Conservation (phyloP, 2,888 invertebrate genomes). For the Erebia epiphron region DNA sequence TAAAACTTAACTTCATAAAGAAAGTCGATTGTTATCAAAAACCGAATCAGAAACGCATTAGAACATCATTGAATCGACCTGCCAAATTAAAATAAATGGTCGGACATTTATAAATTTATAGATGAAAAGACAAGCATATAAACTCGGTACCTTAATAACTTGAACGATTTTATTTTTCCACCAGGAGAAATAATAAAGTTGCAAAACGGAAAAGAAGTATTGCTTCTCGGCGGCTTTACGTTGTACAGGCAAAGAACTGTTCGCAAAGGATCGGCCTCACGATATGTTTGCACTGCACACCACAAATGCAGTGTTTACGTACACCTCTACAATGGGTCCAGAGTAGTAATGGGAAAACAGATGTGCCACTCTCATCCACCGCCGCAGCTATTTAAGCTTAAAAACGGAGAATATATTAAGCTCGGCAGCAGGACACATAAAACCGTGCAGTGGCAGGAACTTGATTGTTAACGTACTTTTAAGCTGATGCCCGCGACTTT, state of each 20-base stretch:
- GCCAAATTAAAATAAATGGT: no score
- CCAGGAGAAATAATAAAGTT: conserved; percentile 32
- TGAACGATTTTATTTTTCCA: conserved; percentile 5
- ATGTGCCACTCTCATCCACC: conserved; percentile 31
- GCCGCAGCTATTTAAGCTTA: conserved; percentile 31
- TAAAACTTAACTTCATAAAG: no score
- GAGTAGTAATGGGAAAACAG: conserved; percentile 30
- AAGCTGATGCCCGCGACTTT: no score
- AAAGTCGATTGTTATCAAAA: no score
- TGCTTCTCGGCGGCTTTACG: conserved; percentile 19
- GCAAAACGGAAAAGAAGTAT: not conserved
- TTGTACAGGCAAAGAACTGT: conserved; percentile 39
- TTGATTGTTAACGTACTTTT: no score
- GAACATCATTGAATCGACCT: no score
- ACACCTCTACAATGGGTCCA: conserved; percentile 41
- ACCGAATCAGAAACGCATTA: no score
- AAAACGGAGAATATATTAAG: conserved; percentile 28
- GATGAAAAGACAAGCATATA: not conserved
- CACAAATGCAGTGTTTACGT: conserved; percentile 42
- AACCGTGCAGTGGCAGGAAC: no score
- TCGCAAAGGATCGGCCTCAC: conserved; percentile 32
- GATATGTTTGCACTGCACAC: conserved; percentile 46
- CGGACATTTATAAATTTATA: no score
- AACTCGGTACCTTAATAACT: not conserved
- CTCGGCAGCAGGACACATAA: not conserved